Evolutionary conservation across 2,797 vertebrate genomes (phyloP).

Genomic region (Urosaurus nigricauda): DNA sequence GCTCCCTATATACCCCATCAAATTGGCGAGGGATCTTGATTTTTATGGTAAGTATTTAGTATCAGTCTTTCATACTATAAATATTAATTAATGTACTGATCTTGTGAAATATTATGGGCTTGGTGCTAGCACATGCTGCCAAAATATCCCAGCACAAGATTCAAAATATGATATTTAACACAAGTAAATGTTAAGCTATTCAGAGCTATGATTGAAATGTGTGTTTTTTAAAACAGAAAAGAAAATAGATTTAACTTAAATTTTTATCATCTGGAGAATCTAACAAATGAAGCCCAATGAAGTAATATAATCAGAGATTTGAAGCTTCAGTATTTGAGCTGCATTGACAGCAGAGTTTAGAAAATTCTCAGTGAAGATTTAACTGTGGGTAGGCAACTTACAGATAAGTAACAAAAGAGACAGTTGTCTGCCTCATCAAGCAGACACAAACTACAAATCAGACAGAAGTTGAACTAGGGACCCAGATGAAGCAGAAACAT

Average conservation of each 20-base stretch:
- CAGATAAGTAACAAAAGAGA: constrained; percentile 32
- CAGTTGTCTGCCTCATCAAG: constrained; percentile 21
- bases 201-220: background rate
- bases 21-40: background rate
- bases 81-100: constrained; percentile 3
- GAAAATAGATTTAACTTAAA: background rate
- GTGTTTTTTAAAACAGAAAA: background rate
- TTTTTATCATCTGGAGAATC: constrained; percentile 9
- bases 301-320: constrained; percentile 14
- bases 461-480: constrained; percentile 15
- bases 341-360: constrained; percentile 14
- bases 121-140: background rate
- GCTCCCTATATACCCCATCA: background rate
- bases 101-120: background rate
- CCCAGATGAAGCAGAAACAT: constrained; percentile 13
- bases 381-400: constrained; percentile 10
- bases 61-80: background rate
- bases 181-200: background rate
- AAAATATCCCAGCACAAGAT: background rate
- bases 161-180: constrained; percentile 24
- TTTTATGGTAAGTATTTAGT: constrained; percentile 9
- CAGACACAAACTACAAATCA: constrained; percentile 32
- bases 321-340: too few species aligned
- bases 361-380: constrained; percentile 5
- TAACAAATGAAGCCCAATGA: constrained; percentile 18